Percentiles rank a stretch among this genome's conserved stretches.
These are phyloP conservation scores for Campylomormyrus tamandua DNA, from an alignment of 2,113 vertebrate species.

Conservation along the genomic window DNA sequence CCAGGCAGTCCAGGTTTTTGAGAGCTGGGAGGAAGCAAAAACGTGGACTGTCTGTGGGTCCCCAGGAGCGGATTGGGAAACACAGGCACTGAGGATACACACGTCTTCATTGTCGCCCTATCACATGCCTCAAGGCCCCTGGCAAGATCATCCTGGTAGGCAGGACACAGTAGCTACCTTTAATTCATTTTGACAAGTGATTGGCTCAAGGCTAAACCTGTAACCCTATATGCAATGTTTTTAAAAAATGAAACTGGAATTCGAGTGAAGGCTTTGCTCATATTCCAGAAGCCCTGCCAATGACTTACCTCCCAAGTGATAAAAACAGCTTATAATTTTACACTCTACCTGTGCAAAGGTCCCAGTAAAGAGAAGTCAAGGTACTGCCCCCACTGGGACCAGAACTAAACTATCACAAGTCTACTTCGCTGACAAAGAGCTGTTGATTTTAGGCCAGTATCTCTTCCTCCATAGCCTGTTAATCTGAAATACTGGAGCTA, in stretches of 20 bases:
- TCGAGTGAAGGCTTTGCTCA: constrained; percentile 23
- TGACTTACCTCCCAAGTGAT: constrained; percentile 2
- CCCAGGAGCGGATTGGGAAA: neutral
- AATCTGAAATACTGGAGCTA: neutral
- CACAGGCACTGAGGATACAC: neutral
- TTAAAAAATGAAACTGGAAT: constrained; percentile 34
- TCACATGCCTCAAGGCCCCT: constrained; percentile 29
- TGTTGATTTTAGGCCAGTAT: neutral
- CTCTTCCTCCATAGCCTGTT: neutral
- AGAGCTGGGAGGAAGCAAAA: neutral
- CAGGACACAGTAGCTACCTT: constrained; percentile 44
- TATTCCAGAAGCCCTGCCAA: neutral
- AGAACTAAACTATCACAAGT: neutral
- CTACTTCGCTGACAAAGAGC: neutral
- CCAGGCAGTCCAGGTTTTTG: neutral
- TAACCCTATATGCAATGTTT: constrained; percentile 44
- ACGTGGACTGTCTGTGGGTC: neutral
- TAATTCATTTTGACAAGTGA: constrained; percentile 55
- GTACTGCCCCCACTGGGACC: neutral
- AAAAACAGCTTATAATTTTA: neutral
- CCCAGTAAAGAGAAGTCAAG: neutral
- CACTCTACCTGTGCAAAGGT: neutral
- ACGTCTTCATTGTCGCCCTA: neutral
- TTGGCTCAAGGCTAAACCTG: constrained; percentile 44
- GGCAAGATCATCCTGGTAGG: constrained; percentile 41